phyloP scores from a whole-genome alignment of 37 sponge, comb jelly and placozoan genomes.

The Corticium candelabrum region DNA sequence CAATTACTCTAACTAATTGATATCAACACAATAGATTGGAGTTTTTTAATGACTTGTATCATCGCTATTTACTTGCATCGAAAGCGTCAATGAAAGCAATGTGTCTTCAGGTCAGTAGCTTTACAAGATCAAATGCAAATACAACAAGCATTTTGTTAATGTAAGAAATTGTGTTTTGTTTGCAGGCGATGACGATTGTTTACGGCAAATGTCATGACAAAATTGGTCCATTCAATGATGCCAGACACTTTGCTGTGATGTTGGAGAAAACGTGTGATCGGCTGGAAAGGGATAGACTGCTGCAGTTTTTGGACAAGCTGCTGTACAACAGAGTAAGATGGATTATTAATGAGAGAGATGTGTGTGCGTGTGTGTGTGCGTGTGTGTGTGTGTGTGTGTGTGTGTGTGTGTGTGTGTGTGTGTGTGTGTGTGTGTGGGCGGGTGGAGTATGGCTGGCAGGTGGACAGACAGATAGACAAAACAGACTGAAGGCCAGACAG shows the following conservation, averaged over 20 bases:
- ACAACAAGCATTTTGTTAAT: too few relatives aligned
- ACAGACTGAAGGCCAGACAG: too few relatives aligned
- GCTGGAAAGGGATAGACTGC: constrained; percentile 74
- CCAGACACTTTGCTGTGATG: constrained; percentile 68
- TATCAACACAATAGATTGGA: constrained; percentile 62
- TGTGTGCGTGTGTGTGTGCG: background rate
- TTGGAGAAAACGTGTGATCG: constrained; percentile 43
- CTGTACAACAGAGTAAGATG: constrained; percentile 55
- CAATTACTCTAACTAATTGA: too few relatives aligned
- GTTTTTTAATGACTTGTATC: constrained; percentile 99
- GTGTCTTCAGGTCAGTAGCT: constrained; percentile 70
- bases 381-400: background rate
- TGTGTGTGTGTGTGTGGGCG: too few relatives aligned
- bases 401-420: too few relatives aligned
- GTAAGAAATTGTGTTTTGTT: background rate
- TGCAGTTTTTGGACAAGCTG: constrained; percentile 86
- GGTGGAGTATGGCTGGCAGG: too few relatives aligned
- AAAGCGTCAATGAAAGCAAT: constrained; percentile 93
- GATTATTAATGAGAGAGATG: background rate
- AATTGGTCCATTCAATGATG: constrained; percentile 97
- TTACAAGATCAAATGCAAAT: background rate
- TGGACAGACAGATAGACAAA: too few relatives aligned
- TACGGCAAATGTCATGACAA: constrained; percentile 88
- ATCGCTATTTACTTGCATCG: constrained; percentile 92
- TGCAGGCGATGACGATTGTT: constrained; percentile 94